phyloP scores from a whole-genome alignment of 2,888 invertebrate species.

The Apotomis turbidana region DNA sequence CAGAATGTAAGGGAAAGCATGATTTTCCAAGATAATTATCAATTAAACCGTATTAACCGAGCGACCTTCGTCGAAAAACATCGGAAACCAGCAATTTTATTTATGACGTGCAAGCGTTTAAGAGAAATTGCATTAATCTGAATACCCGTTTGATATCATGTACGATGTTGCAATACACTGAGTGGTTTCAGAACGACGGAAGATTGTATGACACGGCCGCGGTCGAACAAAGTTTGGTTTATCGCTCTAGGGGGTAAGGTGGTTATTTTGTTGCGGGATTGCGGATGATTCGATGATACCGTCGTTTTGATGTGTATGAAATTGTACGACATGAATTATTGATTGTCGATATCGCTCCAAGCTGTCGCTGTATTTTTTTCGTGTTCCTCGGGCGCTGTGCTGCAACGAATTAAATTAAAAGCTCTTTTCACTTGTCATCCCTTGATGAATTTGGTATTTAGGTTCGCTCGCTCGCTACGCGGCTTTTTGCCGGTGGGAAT shows the following conservation, averaged over 20 bases:
- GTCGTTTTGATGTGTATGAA: slow-evolving; percentile 73
- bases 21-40: slow-evolving; percentile 51
- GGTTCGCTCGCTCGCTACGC: slow-evolving; percentile 55
- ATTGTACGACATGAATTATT: slow-evolving; percentile 84
- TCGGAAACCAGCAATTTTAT: slow-evolving; percentile 80
- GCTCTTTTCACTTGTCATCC: slow-evolving; percentile 83
- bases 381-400: slow-evolving; percentile 77
- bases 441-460: slow-evolving; percentile 81
- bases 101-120: slow-evolving; percentile 84
- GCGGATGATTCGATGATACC: slow-evolving; percentile 58
- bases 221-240: slow-evolving; percentile 55
- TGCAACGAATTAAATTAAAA: slow-evolving; percentile 84
- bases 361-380: slow-evolving; percentile 82
- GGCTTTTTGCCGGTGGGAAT: slow-evolving; percentile 54
- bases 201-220: slow-evolving; percentile 55
- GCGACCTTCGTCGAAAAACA: slow-evolving; percentile 63
- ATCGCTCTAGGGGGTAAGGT: slow-evolving; percentile 57
- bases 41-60: slow-evolving; percentile 71
- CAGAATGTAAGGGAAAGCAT: background rate
- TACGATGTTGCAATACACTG: slow-evolving; percentile 81
- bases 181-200: slow-evolving; percentile 55
- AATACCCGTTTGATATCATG: slow-evolving; percentile 83
- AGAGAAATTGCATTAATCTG: slow-evolving; percentile 84
- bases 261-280: slow-evolving; percentile 56
- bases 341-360: slow-evolving; percentile 84